A percentile compares a stretch with the other conserved stretches of the same genome.
These are phyloP conservation scores for Rhopalosiphum padi DNA, from an alignment of 1,140 invertebrate species.

Conservation along the genomic window DNA sequence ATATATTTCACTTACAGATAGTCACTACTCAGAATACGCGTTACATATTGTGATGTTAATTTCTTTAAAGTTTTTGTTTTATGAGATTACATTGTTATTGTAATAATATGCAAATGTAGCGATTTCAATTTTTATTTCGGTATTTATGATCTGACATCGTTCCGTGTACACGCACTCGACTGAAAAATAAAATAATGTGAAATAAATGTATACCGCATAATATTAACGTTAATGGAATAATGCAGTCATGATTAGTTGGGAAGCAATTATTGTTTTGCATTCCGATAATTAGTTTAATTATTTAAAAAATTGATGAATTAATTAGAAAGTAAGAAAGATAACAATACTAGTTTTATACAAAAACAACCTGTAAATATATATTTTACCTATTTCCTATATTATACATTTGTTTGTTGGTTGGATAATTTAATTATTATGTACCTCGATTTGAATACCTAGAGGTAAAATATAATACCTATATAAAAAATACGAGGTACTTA, in stretches of 20 bases:
- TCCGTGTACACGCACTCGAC: too few relatives aligned
- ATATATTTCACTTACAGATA: neutral
- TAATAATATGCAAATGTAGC: neutral
- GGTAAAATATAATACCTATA: neutral
- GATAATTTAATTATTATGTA: neutral
- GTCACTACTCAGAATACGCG: neutral
- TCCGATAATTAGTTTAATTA: neutral
- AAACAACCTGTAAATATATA: neutral
- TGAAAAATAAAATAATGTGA: neutral
- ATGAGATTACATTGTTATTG: neutral
- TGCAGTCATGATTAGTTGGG: neutral
- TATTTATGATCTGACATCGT: neutral
- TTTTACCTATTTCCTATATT: neutral
- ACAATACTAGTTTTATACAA: neutral
- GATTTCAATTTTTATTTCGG: neutral
- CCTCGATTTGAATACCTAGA: neutral
- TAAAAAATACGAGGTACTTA: neutral
- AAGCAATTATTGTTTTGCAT: neutral
- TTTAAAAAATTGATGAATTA: neutral
- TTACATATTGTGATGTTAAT: neutral
- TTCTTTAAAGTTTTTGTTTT: neutral
- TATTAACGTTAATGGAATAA: neutral
- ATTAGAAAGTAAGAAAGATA: neutral
- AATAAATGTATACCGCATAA: neutral
- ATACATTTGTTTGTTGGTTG: neutral